These are phyloP conservation scores for Dasysyrphus tricinctus DNA, from an alignment of 2,888 invertebrate genomes.

Conservation along the genomic window DNA sequence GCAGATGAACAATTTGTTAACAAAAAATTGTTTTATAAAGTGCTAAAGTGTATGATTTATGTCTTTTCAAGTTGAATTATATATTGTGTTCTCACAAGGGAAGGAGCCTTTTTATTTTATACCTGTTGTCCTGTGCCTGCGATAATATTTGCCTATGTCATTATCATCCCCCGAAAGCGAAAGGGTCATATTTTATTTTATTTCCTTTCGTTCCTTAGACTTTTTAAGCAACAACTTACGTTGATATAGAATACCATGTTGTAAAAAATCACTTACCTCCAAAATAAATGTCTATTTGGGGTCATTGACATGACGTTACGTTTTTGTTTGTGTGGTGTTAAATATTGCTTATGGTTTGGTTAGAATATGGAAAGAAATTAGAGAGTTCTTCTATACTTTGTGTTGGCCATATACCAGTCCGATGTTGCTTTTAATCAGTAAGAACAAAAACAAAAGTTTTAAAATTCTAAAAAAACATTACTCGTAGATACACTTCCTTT, in stretches of 20 bases:
- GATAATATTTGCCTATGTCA: slow-evolving; percentile 56
- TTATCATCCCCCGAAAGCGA: slow-evolving; percentile 46
- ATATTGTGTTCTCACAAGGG: slow-evolving; percentile 30
- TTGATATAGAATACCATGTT: slow-evolving; percentile 8
- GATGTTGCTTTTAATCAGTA: neutral
- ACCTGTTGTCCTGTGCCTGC: slow-evolving; percentile 17
- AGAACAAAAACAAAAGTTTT: no score
- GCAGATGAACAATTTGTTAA: slow-evolving; percentile 49
- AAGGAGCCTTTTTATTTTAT: slow-evolving; percentile 33
- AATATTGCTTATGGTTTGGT: neutral
- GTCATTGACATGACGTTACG: neutral
- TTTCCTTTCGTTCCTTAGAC: neutral
- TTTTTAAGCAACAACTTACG: slow-evolving; percentile 14
- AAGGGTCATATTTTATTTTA: slow-evolving; percentile 52
- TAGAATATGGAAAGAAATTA: neutral
- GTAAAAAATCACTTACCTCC: slow-evolving; percentile 37
- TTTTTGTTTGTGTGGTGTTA: neutral
- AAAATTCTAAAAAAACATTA: neutral
- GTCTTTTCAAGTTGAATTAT: slow-evolving; percentile 48
- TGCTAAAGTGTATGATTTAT: slow-evolving; percentile 59
- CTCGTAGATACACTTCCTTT: neutral
- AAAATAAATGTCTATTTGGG: slow-evolving; percentile 20
- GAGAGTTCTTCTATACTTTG: neutral
- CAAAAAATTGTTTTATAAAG: slow-evolving; percentile 41
- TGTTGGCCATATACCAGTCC: neutral